Evolutionary conservation across 2,797 vertebrate genomes (phyloP), one percentile per base, ranked within the genome.

Genomic region (Pogonophryne albipinna): DNA sequence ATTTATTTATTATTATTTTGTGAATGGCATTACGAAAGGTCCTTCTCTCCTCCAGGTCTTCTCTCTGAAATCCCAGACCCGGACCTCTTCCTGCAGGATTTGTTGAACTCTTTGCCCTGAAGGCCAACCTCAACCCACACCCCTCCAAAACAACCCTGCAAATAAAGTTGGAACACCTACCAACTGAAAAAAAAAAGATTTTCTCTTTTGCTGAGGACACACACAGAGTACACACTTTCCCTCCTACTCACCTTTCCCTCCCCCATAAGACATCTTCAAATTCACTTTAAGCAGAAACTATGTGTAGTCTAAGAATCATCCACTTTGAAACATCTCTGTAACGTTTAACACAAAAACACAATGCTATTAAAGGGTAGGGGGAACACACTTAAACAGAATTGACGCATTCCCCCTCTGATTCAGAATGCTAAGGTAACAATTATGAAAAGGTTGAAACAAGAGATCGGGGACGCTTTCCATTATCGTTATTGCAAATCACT

Each of bases 21-120:
- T 27, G 27, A 27, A 27, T 27, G 27, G 5, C 4, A 27, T 27
- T 27, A 27, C 4, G 27, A 27, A 27, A 27, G 27, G 27, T 27
- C 27, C 27, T 27, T 65, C 68, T 85, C 76, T 60, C 83, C 78
- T 84, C 6, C 89, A 99, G 98, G 98, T 84, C 97, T 99, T 63
- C 94, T 99, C 65, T 94, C 96, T 60, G 98, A 99, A 82, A 96
- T 99, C 91, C 94, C 85, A 1, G 97, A 98, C 61, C 96, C 97
- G 0, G 97, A 99, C 80, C 93, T 93, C 93, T 99, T 99, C 94
- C 94, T 99, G 83, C 96, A 96, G 93, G 98, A 99, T 79, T 95
- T 99, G 83, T 85, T 99, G 93, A 98, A 96, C 95, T 97, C 97
- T 91, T 92, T 99, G 88, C 97, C 98, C 92, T 99, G 95, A 99